Conservation (phyloP, 2,113 vertebrate genomes). For the Pteropus alecto region DNA sequence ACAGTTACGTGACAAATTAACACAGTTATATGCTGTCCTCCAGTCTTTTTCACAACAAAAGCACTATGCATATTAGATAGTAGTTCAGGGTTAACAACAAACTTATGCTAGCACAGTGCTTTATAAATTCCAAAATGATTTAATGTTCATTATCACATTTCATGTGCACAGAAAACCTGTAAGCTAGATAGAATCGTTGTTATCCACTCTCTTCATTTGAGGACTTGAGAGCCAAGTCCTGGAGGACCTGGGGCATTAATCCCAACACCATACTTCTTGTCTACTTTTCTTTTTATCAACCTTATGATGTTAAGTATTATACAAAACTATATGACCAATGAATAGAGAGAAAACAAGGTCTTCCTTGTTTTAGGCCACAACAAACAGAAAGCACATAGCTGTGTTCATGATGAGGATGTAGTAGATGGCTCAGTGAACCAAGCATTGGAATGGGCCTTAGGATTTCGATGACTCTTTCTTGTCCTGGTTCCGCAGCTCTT, state of each 20-base stretch:
- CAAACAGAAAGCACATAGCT: neutral
- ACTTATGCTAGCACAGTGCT: neutral
- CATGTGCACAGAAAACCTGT: neutral
- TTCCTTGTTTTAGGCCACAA: neutral
- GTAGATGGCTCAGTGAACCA: neutral
- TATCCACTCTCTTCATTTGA: neutral
- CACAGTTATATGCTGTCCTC: neutral
- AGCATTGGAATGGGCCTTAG: neutral
- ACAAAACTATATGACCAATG: neutral
- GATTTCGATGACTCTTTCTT: neutral
- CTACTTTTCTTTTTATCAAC: neutral
- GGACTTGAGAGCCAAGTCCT: neutral
- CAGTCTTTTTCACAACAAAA: constrained; percentile 8
- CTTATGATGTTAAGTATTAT: neutral
- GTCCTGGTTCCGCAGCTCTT: neutral
- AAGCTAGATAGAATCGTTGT: neutral
- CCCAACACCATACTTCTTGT: neutral
- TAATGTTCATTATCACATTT: neutral
- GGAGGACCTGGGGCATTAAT: neutral
- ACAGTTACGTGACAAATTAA: neutral
- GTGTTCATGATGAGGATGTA: neutral
- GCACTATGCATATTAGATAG: too few species aligned
- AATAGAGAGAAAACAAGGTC: neutral
- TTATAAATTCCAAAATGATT: neutral
- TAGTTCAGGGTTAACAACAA: neutral